Evolutionary conservation across 2,797 vertebrate species (phyloP).

Genomic region (Podarcis lilfordi): DNA sequence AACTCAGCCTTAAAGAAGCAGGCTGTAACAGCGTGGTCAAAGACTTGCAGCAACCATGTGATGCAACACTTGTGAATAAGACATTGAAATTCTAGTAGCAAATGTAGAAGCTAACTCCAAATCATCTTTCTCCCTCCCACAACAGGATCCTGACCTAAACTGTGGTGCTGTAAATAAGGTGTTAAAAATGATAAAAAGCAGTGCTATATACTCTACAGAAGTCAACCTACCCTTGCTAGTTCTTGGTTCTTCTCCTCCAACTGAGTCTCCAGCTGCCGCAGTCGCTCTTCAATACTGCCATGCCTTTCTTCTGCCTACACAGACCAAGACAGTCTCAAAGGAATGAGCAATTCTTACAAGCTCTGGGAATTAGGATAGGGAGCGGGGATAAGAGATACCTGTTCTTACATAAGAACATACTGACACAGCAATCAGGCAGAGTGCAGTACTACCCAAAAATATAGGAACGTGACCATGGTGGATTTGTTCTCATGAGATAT

Average conservation of each 20-base stretch:
- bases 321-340: slow-evolving; percentile 60
- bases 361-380: not conserved
- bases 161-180: not conserved
- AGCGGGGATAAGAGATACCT: not conserved
- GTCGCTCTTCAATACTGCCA: slow-evolving; percentile 92
- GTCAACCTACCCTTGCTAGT: slow-evolving; percentile 85
- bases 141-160: not conserved
- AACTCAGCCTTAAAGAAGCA: not conserved
- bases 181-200: not conserved
- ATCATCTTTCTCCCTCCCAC: not conserved
- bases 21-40: not conserved
- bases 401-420: not conserved
- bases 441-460: not conserved
- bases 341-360: not conserved
- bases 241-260: slow-evolving; percentile 98
- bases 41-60: not conserved
- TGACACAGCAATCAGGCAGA: not conserved
- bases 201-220: not conserved
- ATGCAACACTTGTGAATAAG: not conserved
- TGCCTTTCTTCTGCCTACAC: slow-evolving; percentile 91
- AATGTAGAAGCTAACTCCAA: not conserved
- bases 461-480: not conserved
- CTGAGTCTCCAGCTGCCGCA: slow-evolving; percentile 92
- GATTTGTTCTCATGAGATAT: not conserved
- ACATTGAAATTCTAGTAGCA: not conserved